phyloP scores from a whole-genome alignment of 1,140 invertebrate species.

The Bicyclus anynana region DNA sequence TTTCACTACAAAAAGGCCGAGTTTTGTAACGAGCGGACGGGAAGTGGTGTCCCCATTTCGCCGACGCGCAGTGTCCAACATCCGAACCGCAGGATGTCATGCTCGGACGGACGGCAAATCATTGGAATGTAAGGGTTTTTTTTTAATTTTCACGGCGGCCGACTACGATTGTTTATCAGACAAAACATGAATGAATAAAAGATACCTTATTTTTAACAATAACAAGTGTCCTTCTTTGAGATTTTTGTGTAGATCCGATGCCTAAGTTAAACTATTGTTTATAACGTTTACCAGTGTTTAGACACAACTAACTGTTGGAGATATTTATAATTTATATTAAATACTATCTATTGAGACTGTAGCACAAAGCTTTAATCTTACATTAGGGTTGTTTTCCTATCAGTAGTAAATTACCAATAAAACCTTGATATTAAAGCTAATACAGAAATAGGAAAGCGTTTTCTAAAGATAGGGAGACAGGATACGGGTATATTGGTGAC shows the following conservation, averaged over 20 bases:
- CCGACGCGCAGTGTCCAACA: conserved; percentile 8
- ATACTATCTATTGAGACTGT: no score
- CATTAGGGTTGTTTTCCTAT: no score
- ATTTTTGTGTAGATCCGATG: background rate
- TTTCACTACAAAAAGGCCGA: background rate
- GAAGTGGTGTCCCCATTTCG: conserved; percentile 48
- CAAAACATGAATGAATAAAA: conserved; percentile 5
- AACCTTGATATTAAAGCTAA: no score
- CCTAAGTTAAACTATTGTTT: no score
- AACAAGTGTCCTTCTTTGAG: background rate
- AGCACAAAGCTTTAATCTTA: no score
- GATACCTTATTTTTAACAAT: background rate
- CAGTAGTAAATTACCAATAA: no score
- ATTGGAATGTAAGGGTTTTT: conserved; percentile 23
- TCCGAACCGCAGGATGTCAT: conserved; percentile 39
- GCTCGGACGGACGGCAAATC: conserved; percentile 25
- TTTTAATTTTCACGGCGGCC: conserved; percentile 13
- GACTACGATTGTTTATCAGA: conserved; percentile 6
- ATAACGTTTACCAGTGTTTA: no score
- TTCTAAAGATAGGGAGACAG: no score
- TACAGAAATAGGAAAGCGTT: no score
- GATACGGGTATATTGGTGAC: no score
- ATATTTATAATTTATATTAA: no score
- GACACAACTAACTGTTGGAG: no score
- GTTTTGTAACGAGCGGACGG: conserved; percentile 25